Conservation (phyloP, 2,113 vertebrate genomes). For the Scytalopus superciliaris region DNA sequence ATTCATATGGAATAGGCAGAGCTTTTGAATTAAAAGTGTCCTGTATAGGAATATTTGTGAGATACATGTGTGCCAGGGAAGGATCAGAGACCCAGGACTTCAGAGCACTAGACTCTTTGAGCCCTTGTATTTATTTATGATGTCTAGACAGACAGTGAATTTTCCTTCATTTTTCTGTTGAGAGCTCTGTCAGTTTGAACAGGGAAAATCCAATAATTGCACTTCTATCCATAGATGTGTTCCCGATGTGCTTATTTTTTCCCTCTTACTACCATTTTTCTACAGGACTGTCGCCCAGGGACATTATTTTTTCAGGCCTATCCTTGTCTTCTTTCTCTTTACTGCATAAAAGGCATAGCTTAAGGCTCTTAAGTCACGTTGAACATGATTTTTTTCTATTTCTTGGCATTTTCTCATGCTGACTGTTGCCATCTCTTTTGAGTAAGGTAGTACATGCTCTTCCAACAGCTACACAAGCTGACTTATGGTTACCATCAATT, state of each 20-base stretch:
- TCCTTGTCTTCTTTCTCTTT: neutral
- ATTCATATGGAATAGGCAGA: neutral
- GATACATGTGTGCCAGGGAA: neutral
- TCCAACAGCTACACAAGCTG: neutral
- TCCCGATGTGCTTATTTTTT: neutral
- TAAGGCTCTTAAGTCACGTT: neutral
- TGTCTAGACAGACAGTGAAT: neutral
- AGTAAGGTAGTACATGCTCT: neutral
- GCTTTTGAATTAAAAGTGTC: neutral
- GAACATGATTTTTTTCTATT: neutral
- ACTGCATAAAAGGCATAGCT: neutral
- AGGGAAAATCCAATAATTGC: neutral
- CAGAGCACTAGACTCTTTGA: neutral
- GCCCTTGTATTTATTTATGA: neutral
- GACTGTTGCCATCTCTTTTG: neutral
- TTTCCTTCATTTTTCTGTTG: neutral
- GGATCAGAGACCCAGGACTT: neutral
- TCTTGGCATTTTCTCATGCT: neutral
- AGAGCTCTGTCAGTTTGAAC: neutral
- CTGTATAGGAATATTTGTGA: neutral
- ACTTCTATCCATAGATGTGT: neutral
- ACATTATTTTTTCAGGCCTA: neutral
- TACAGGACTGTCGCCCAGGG: neutral
- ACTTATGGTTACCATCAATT: constrained; percentile 16
- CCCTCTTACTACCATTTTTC: neutral